Base-by-base conservation (phyloP, 2,797 vertebrate species). In the Rhinichthys osculus region DNA sequence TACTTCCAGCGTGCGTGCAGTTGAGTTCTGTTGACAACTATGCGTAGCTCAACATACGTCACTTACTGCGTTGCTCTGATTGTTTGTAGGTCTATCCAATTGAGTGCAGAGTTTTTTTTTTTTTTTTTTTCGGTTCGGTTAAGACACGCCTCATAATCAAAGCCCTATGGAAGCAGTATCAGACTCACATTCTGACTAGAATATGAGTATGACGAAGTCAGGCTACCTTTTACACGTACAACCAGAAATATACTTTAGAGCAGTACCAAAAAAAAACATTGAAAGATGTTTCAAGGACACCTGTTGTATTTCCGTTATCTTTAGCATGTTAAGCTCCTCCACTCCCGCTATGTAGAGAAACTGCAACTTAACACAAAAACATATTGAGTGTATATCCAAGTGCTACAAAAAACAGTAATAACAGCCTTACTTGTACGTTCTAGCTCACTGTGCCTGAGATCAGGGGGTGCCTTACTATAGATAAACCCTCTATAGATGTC, bases 381-480 rank as follows among this genome's bases (percentile, higher is more conserved):
- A n/a, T 23, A n/a, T 47, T 47, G 44, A 47, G 44, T 11, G 44
- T 52, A 21, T 52, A 17, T 33, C 52, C 4, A 62, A 44, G n/a
- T 27, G 7, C n/a, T 19, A 44, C 57, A 69, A 70, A 52, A 52
- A 10, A n/a, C 17, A 59, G 30, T 35, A 1, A 35, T 21, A 44
- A 38, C 73, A 85, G 21, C 40, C 44, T 42, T 70, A 10, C 21
- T 67, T 33, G 44, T 78, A 42, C 40, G 42, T 80, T 87, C 70
- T 79, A 87, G 47, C 35, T 84, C 78, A 78, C 81, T 89, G 89
- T 93, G 90, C 92, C 94, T 93, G 91, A 90, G 72, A 94, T 95
- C 94, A 95, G 94, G 93, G 94, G 95, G 94, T 96, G 94, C 91
- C 89, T 89, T 76, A 93, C 95, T 95, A 95, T 96, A 95, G 95